Evolutionary conservation across 1,140 invertebrate species (phyloP), one percentile per base, ranked within the genome.

Genomic region (Megathymus violae): DNA sequence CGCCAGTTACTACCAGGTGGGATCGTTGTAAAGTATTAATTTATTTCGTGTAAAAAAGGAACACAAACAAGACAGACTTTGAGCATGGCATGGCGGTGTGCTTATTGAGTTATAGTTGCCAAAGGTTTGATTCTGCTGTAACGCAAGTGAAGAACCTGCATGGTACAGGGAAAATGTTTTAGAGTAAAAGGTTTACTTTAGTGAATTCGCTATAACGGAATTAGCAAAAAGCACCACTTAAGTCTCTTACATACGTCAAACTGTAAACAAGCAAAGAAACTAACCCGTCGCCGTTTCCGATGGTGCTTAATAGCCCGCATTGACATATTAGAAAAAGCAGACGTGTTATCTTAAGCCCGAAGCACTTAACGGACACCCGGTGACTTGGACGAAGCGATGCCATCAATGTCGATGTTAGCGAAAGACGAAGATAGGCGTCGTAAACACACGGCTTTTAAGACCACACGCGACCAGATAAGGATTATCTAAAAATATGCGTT

Each of bases 381-480:
- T 46, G 54, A 58, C 38, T 17, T 9, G 52, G 22, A n/a, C 15
- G 16, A 19, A 47, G 56, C 56, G 43, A 47, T 38, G 43, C 16
- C 54, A 59, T 59, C 54, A 59, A 59, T 59, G 52, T 58, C 40
- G 44, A 34, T 58, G 54, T 47, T 59, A 44, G 54, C 54, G 54
- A 59, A 59, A 59, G 54, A 47, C 14, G 3, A 6, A 59, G 54
- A 59, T 59, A 59, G 47, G 36, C 25, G 43, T 22, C 19, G 31
- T 31, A 34, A 44, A 58, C 43, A 54, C 36, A 59, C 43, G 43
- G 54, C 56, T 66, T 59, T 64, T 65, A 64, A 43, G 67, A 59
- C 63, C 67, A 59, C 67, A 66, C 63, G 59, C 61, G 61, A 44
- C 36, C 27, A 36, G 67, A 69, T 69, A 66, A 69, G 51, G 34